Evolutionary conservation across 1,140 invertebrate genomes (phyloP).

Genomic region (Heliconius melpomene): DNA sequence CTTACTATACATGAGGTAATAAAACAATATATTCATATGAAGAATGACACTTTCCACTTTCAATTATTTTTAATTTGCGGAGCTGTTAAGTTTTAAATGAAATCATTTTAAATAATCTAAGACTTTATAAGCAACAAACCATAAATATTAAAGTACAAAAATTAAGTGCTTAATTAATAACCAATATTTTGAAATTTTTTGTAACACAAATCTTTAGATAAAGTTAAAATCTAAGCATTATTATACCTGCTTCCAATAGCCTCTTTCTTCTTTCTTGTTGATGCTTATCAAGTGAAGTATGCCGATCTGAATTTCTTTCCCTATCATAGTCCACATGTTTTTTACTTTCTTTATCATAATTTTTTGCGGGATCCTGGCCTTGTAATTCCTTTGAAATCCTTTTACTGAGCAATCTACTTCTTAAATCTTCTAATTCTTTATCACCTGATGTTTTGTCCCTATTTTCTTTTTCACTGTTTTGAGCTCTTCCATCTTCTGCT

Average conservation of each 20-base stretch:
- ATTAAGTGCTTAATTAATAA: too few species aligned
- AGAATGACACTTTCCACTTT: too few species aligned
- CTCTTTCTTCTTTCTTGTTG: conserved; percentile 85
- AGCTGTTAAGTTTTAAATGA: not conserved
- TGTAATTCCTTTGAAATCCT: conserved; percentile 82
- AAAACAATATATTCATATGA: not conserved
- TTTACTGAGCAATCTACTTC: conserved; percentile 86
- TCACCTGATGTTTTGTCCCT: conserved; percentile 81
- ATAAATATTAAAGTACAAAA: too few species aligned
- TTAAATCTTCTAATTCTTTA: conserved; percentile 87
- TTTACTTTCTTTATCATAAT: conserved; percentile 72
- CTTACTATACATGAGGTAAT: not conserved
- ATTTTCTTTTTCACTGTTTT: conserved; percentile 83
- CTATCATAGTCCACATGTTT: conserved; percentile 71
- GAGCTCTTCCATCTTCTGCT: conserved; percentile 76
- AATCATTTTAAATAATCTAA: not conserved
- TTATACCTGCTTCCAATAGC: conserved; percentile 82
- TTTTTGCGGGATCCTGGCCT: conserved; percentile 77
- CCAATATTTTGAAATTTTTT: not conserved
- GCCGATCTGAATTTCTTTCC: conserved; percentile 60
- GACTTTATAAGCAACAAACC: not conserved
- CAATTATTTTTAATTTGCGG: too few species aligned
- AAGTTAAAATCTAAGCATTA: not conserved
- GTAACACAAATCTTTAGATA: not conserved
- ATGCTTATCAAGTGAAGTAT: conserved; percentile 76